A percentile compares a stretch with the other conserved stretches of the same genome.
Evolutionary conservation across 2,888 invertebrate genomes (phyloP).

Genomic region (Drosophila putrida): DNA sequence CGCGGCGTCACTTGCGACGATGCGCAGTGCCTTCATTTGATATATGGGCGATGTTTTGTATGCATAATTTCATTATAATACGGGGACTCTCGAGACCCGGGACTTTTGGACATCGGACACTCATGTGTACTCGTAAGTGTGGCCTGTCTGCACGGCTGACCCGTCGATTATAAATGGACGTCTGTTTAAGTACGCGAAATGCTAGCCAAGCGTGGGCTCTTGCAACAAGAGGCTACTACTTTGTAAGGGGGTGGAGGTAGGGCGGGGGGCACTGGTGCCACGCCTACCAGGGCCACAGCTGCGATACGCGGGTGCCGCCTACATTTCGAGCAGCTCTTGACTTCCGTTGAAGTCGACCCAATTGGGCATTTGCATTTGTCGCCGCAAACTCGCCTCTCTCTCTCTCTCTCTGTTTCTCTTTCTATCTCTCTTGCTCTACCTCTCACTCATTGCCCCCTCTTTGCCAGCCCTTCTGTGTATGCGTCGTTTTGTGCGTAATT

Average conservation of each 20-base stretch:
- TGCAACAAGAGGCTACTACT: constrained; percentile 15
- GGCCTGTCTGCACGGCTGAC: constrained; percentile 76
- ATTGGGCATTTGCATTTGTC: constrained; percentile 74
- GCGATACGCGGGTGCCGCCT: constrained; percentile 68
- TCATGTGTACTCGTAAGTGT: constrained; percentile 50
- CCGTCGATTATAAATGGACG: constrained; percentile 78
- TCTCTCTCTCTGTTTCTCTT: constrained; percentile 5
- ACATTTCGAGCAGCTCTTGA: constrained; percentile 26
- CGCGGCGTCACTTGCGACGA: constrained; percentile 63
- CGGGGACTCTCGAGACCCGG: constrained; percentile 55
- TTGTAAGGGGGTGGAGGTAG: constrained; percentile 5
- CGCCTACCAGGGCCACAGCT: constrained; percentile 65
- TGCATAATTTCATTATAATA: constrained; percentile 82
- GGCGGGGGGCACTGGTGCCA: constrained; percentile 43
- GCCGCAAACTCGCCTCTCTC: constrained; percentile 16
- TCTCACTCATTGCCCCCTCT: neutral
- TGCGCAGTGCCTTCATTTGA: constrained; percentile 63
- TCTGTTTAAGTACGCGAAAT: constrained; percentile 74
- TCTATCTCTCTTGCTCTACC: neutral
- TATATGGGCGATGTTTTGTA: constrained; percentile 80
- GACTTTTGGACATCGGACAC: constrained; percentile 1
- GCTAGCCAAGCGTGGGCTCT: constrained; percentile 68
- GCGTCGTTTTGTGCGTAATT: constrained; percentile 79
- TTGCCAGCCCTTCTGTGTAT: constrained; percentile 9
- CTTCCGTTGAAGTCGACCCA: constrained; percentile 65